Evolutionary conservation across 2,797 vertebrate genomes (phyloP), one percentile per base, ranked within the genome.

Genomic region (Eleutherodactylus coqui): DNA sequence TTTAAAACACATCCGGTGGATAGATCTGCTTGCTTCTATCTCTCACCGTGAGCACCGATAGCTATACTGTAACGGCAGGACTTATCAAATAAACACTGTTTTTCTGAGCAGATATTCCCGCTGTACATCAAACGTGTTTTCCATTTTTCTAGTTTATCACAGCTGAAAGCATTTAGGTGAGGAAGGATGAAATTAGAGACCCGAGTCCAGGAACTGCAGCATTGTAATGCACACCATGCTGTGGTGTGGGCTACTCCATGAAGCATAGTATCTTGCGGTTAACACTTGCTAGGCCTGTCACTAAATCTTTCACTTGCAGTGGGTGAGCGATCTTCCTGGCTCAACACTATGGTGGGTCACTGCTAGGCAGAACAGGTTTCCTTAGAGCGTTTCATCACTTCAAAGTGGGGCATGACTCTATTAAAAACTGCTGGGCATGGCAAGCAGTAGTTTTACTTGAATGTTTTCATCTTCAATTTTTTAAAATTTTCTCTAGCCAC

Each of bases 21-120:
- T 75, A 13, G 47, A 75, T 38, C 29, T 88, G 90, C 93, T 91
- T 84, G 89, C 87, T 87, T 85, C 87, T 51, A 83, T 60, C 77
- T 83, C 32, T 55, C 47, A 81, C 75, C 19, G 49, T 75, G 79
- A 24, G 43, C 77, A 55, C 16, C 60, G 29, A 14, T 47, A 80
- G 53, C 32, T 53, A 36, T 64, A 67, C 49, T 41, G 78, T 75
- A 51, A 72, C 67, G 9, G 38, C n/a, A 55, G 67, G 77, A 58
- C 53, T 64, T 81, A 67, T 67, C 85, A 75, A 53, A 76, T 82
- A 75, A 81, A 67, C 43, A 24, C 85, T 64, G 10, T 36, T 81
- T 70, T 85, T 58, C 32, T 45, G 58, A 62, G 72, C 36, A 70
- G 36, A 34, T 47, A 72, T 62, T 83, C 38, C 80, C 41, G 85